Base-by-base conservation (phyloP, 1,140 invertebrate genomes). In the Anastrepha ludens region DNA sequence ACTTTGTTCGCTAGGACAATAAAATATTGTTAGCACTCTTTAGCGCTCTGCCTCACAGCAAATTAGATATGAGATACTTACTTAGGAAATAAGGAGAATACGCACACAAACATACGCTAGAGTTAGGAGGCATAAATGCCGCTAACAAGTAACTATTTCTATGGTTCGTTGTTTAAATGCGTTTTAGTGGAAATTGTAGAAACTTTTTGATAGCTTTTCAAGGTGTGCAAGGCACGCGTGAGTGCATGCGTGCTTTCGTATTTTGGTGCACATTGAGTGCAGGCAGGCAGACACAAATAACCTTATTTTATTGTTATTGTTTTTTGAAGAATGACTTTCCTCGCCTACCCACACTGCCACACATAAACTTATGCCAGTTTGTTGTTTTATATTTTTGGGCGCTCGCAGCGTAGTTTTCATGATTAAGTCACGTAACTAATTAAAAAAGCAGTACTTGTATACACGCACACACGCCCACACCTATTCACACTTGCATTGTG, bases 391-490 rank as follows among this genome's bases (percentile, higher is more conserved):
- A 44, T 74, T 74, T 74, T 74, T 44, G 67, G 41, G 17, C 44
- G 17, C n/a, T 44, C 47, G 67, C 39, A 15, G 13, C 11, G 67
- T 13, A 65, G 39, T 74, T 74, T 74, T 74, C 44, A 39, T 74
- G 67, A 74, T 74, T 74, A 74, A 41, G 41, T 74, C 67, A 74
- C 67, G 67, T 74, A 74, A 74, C 67, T 74, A 74, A 74, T 74
- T 74, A 74, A 74, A 74, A 55, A 74, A 74, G 67, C 67, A 17
- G 13, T 74, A 11, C 41, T 74, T 41, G 50, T 8, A 74, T 47
- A 41, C 41, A 44, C 41, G 39, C 17, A 17, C 17, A 8, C 6
- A n/a, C 15, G 60, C 15, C 1, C 15, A 13, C 15, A 62, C 8
- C 2, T n/a, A 62, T 62, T 62, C 60, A 11, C 2, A 15, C 8